Evolutionary conservation across 2,797 vertebrate genomes (phyloP), one percentile per base, ranked within the genome.

Genomic region (Leontopithecus rosalia): DNA sequence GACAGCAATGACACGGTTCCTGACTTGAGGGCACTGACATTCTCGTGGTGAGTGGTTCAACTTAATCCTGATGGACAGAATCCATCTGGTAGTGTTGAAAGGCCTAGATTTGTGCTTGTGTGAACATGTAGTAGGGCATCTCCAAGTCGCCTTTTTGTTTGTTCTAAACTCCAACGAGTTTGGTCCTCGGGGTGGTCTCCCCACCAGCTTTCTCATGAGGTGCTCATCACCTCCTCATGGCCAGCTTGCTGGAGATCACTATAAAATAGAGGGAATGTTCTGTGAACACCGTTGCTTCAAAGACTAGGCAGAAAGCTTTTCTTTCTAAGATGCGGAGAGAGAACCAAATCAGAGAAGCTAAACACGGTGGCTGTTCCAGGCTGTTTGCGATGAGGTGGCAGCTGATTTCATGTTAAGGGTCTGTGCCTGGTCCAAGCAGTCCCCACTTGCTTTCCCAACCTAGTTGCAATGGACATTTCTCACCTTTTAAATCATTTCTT

Each of bases 71-170:
- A 33, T 7, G 4, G 24, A 70, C 15, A 46, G 55, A 75, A 52
- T 22, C 36, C 48, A 41, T 76, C 82, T 73, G 28, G 28, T 84
- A 22, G 70, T 73, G 81, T 77, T 39, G 55, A 52, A 90, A 90
- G 26, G 36, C 36, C 20, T 28, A 50, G 58, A 36, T 76, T 13
- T 64, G 9, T 79, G 77, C 87, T 58, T 55, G 28, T 58, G 50
- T 67, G 57, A 77, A 30, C 8, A 12, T 39, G 30, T 46, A 46
- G 11, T 46, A 43, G 76, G 48, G 8, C 20, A 4, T 72, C 80
- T 95, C 92, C n/a, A 9, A 80, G 84, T 39, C 57, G 33, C 28
- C 77, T 55, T 28, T 91, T 30, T 88, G 77, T 93, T 96, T 48
- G n/a, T 86, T 93, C 76, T 64, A 73, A 87, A 85, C 52, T 39